Evolutionary conservation across 2,888 invertebrate genomes (phyloP).

Genomic region (Erebia epiphron): DNA sequence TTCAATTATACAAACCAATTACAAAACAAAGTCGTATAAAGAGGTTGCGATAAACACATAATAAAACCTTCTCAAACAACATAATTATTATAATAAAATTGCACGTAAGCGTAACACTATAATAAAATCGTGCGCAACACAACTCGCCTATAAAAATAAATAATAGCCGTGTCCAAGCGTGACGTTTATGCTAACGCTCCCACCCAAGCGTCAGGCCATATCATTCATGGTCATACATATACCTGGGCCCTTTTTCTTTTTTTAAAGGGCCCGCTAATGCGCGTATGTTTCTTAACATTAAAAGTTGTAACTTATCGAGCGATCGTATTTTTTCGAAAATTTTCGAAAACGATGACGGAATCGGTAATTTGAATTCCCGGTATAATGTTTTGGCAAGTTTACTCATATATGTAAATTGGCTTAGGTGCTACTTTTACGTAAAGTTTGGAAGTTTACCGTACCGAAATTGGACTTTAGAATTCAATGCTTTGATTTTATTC

Average conservation of each 20-base stretch:
- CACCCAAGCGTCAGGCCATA: constrained; percentile 46
- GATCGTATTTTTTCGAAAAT: constrained; percentile 37
- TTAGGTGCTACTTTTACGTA: not conserved
- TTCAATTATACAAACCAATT: too few relatives aligned
- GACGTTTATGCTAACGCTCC: constrained; percentile 41
- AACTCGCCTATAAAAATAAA: constrained; percentile 11
- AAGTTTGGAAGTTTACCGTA: not conserved
- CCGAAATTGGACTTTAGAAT: not conserved
- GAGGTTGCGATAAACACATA: too few relatives aligned
- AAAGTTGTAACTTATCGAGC: constrained; percentile 43
- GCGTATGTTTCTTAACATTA: constrained; percentile 42
- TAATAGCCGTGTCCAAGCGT: not conserved
- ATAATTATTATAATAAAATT: constrained; percentile 2
- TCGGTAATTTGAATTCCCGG: constrained; percentile 31
- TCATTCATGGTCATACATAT: constrained; percentile 53
- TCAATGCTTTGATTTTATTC: not conserved
- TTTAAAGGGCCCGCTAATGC: constrained; percentile 44
- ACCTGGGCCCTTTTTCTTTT: constrained; percentile 49
- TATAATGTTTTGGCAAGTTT: constrained; percentile 21
- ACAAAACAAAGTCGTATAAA: too few relatives aligned
- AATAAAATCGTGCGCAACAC: not conserved
- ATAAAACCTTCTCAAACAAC: not conserved
- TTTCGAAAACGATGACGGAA: constrained; percentile 24
- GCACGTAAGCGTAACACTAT: constrained; percentile 5
- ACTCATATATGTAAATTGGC: not conserved